These are phyloP conservation scores for Lithophane ornitopus DNA, from an alignment of 2,888 invertebrate genomes.

Conservation along the genomic window DNA sequence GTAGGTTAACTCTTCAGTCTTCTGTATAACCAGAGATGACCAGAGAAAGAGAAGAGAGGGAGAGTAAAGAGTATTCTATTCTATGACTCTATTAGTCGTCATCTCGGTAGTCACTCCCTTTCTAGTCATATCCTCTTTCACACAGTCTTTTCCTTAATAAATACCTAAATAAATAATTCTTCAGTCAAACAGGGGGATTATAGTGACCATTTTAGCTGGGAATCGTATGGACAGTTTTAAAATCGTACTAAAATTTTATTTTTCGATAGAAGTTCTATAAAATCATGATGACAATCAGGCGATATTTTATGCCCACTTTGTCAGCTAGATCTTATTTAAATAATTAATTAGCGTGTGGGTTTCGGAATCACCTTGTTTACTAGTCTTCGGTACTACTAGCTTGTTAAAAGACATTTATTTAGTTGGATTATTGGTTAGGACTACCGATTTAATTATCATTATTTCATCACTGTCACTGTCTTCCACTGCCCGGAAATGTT, in stretches of 20 bases:
- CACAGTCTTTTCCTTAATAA: not conserved
- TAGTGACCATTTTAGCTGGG: not conserved
- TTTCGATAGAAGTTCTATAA: conserved; percentile 7
- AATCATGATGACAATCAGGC: not conserved
- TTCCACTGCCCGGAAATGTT: too few species aligned
- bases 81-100: too few species aligned
- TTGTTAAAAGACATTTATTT: conserved; percentile 6
- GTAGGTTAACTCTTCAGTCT: too few species aligned
- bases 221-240: not conserved
- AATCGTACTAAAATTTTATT: not conserved
- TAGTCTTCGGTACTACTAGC: conserved; percentile 4
- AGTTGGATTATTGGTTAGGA: not conserved
- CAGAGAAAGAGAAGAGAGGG: too few species aligned
- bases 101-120: too few species aligned
- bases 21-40: too few species aligned
- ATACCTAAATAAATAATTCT: not conserved
- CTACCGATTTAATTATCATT: not conserved
- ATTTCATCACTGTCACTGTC: too few species aligned
- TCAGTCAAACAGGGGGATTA: not conserved
- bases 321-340: conserved; percentile 52
- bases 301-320: conserved; percentile 27
- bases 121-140: too few species aligned
- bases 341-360: conserved; percentile 64
- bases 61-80: too few species aligned
- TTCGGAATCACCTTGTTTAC: conserved; percentile 64